Conservation (phyloP, 2,797 vertebrate species). For the Notoglanidium macrostoma region DNA sequence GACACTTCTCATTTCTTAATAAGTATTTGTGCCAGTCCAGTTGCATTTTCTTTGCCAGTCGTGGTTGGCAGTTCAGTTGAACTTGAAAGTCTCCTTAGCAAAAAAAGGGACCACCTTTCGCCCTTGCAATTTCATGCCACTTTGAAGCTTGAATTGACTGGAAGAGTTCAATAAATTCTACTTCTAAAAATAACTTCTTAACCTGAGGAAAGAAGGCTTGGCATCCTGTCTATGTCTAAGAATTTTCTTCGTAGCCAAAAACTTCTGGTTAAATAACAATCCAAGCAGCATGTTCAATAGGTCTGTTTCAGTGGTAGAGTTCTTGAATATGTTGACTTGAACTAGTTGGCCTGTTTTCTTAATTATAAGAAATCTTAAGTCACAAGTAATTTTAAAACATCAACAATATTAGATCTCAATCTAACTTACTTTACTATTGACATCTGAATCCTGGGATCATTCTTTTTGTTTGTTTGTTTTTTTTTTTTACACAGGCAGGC, state of each 20-base stretch:
- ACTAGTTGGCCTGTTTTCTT: not conserved
- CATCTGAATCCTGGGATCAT: slow-evolving; percentile 18
- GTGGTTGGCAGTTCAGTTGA: not conserved
- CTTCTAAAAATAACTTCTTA: not conserved
- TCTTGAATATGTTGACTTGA: not conserved
- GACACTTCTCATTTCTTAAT: not conserved
- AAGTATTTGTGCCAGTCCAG: not conserved
- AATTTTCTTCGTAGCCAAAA: not conserved
- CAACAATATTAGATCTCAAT: not conserved
- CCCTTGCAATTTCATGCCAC: not conserved
- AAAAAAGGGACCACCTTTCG: not conserved
- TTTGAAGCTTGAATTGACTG: not conserved
- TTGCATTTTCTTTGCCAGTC: not conserved
- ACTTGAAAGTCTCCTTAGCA: not conserved
- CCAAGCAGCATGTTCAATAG: not conserved
- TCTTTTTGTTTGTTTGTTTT: not conserved
- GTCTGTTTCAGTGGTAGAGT: not conserved
- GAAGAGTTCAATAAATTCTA: not conserved
- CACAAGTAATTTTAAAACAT: not conserved
- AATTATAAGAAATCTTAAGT: not conserved
- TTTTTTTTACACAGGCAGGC: slow-evolving; percentile 77
- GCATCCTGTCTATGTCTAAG: not conserved
- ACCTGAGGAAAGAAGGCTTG: not conserved
- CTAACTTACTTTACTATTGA: not conserved
- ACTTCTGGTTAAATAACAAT: not conserved